Conservation (phyloP, 2,888 invertebrate genomes). For the Agrotis puta region DNA sequence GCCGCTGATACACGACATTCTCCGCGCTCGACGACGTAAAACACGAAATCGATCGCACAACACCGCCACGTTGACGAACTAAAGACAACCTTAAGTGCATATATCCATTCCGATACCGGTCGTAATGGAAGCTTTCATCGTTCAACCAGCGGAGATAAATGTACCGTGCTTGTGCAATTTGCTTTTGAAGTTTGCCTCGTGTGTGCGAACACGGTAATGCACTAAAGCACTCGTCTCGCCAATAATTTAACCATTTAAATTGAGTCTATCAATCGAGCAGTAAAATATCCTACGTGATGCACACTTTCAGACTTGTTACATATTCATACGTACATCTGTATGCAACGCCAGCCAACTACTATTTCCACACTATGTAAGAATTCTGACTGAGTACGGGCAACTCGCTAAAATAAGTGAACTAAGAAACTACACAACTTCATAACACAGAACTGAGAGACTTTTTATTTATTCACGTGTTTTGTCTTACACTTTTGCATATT, state of each 20-base stretch:
- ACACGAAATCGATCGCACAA: constrained; percentile 70
- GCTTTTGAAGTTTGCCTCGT: constrained; percentile 83
- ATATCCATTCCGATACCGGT: constrained; percentile 82
- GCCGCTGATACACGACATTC: constrained; percentile 45
- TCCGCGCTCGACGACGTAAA: constrained; percentile 65
- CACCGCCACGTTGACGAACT: constrained; percentile 68
- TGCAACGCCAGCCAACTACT: constrained; percentile 44
- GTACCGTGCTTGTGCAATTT: constrained; percentile 83
- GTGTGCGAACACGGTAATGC: constrained; percentile 81
- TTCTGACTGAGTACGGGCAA: constrained; percentile 48
- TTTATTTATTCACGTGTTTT: constrained; percentile 70
- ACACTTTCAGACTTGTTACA: constrained; percentile 65
- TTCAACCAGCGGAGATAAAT: constrained; percentile 82
- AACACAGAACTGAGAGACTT: constrained; percentile 67
- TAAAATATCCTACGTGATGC: constrained; percentile 71
- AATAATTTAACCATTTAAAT: constrained; percentile 81
- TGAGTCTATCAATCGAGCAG: constrained; percentile 74
- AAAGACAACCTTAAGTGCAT: constrained; percentile 84
- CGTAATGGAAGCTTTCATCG: constrained; percentile 87
- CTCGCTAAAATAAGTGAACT: constrained; percentile 60
- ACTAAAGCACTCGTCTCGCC: constrained; percentile 76
- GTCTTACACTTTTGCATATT: constrained; percentile 59
- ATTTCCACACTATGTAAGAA: constrained; percentile 51
- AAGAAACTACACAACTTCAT: constrained; percentile 63
- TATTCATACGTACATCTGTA: constrained; percentile 65